Base-by-base conservation (phyloP, 2,113 vertebrate species). In the Eudyptes chrysolophus region DNA sequence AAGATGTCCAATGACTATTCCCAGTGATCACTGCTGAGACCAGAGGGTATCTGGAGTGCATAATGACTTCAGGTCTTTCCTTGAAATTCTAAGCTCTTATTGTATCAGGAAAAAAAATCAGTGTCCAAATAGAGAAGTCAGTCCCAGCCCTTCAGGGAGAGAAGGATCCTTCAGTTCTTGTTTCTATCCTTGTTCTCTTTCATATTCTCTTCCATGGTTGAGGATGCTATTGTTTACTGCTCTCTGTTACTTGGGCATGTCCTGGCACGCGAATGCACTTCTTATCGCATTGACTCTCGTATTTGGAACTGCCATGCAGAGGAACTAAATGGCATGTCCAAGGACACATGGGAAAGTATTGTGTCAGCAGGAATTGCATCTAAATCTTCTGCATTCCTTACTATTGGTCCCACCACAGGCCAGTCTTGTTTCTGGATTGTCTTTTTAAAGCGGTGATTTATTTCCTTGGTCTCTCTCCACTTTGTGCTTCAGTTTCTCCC, bases 11-110 rank as follows among this genome's bases (percentile, higher is more conserved):
- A 2, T 22, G 11, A 4, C 54, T 27, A 4, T 83, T 79, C 55
- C 34, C 26, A 21, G 46, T 1, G 3, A 32, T 51, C 22, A 2
- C 57, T 68, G 10, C 0, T 1, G 49, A 77, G 42, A 48, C 22
- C 34, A 80, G 68, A 65, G 54, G 21, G 14, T 11, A 18, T 77
- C 3, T 40, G 30, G 54, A 54, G 10, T 4, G 7, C 6, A 2
- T 24, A 21, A 62, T 49, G 71, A 22, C 44, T 78, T 64, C 52
- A 29, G 38, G 34, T 42, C 72, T 26, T 77, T 70, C 52, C 57
- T 71, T 86, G 30, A 58, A 62, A 57, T 65, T 74, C 54, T 82
- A 60, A 22, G 7, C 69, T 91, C 44, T 62, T 74, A 26, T 0
- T 62, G 26, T 26, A 46, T 44, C 10, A 54, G 61, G 49, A 54